phyloP scores from a whole-genome alignment of 2,888 invertebrate species.

The Agonum fuliginosum region DNA sequence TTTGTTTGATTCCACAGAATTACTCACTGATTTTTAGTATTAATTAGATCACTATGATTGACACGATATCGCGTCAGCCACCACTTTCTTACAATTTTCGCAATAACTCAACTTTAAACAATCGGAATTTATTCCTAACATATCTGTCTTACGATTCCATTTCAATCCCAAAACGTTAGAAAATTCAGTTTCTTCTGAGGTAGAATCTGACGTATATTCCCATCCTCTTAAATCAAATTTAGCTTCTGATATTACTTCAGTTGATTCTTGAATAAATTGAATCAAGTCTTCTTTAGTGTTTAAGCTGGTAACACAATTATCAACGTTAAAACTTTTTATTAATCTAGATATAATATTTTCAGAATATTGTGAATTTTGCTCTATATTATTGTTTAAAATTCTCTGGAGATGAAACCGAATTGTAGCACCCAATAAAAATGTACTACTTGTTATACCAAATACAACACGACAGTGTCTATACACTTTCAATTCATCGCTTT shows the following conservation, averaged over 20 bases:
- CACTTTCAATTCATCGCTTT: background rate
- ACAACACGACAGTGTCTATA: background rate
- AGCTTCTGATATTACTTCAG: background rate
- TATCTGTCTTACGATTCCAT: background rate
- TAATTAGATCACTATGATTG: no score
- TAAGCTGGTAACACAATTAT: conserved; percentile 10
- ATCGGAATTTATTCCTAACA: background rate
- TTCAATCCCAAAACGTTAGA: background rate
- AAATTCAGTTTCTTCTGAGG: background rate
- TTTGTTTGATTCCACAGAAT: no score
- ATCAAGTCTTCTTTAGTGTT: background rate
- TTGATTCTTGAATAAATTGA: background rate
- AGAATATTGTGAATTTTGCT: no score
- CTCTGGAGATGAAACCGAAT: conserved; percentile 59
- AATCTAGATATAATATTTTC: conserved; percentile 10
- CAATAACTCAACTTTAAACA: background rate
- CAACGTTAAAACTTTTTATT: background rate
- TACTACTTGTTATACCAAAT: background rate
- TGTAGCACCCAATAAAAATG: background rate
- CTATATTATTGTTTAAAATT: no score
- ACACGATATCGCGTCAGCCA: no score
- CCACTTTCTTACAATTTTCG: no score
- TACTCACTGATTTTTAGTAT: no score
- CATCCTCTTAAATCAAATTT: conserved; percentile 10
- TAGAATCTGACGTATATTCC: background rate